Evolutionary conservation across 2,113 vertebrate species (phyloP), one percentile per base, ranked within the genome.

Genomic region (Meleagris gallopavo): DNA sequence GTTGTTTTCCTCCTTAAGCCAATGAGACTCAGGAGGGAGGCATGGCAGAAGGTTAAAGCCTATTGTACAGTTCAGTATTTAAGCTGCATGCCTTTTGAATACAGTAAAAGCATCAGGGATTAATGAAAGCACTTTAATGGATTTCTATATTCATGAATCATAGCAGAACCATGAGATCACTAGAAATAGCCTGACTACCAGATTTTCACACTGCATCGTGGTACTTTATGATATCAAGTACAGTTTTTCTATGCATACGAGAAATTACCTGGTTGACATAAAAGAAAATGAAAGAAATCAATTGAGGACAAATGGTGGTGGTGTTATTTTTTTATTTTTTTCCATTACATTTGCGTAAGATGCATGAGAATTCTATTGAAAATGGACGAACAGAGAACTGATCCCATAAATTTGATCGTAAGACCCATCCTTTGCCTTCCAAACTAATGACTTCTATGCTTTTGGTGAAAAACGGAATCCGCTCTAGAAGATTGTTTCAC

Each of bases 61-160:
- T 88, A 62, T 62, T 80, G 70, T 79, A 52, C 40, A 78, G 78
- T 71, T 90, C 1, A 1, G 69, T 90, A 78, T 91, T 94, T 95
- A 90, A 83, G 71, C 89, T 87, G 84, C 34, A 4, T 94, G 84
- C 52, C 65, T 95, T 92, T 90, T 94, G 88, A 57, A 75, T 82
- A 90, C 78, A 91, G 24, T 75, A 88, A 86, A 95, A 96, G 85
- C 88, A 86, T 89, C 52, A 32, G 91, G 90, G 86, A 96, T 92
- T 94, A 94, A 78, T 76, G 80, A 95, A 81, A 94, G 38, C 55
- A 66, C 84, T 96, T 52, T 10, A 91, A 79, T 69, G 86, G 89
- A 87, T 29, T 93, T 91, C 58, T 71, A 2, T 80, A 34, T 74
- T 91, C 24, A 67, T 67, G 65, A 78, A 50, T 96, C 89, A 77